Evolutionary conservation across 2,113 vertebrate genomes (phyloP).

Genomic region (Gila orcuttii): DNA sequence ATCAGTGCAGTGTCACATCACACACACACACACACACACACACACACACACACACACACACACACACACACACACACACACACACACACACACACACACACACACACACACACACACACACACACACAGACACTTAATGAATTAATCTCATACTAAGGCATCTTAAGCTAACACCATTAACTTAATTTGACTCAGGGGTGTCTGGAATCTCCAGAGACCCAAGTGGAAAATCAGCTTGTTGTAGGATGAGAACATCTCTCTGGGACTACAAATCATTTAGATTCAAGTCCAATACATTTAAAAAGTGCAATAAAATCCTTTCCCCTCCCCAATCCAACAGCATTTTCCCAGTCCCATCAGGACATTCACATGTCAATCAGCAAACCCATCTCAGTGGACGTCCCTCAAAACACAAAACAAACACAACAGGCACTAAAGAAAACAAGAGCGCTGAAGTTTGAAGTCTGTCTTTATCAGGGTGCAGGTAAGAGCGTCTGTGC

Average conservation of each 20-base stretch:
- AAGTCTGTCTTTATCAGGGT: slow-evolving; percentile 73
- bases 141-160: slow-evolving; percentile 51
- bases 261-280: neutral
- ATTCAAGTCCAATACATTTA: neutral
- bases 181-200: slow-evolving; percentile 25
- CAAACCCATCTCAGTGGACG: slow-evolving; percentile 6
- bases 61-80: neutral
- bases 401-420: slow-evolving; percentile 41
- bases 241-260: neutral
- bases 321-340: neutral
- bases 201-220: slow-evolving; percentile 38
- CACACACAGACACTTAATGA: slow-evolving; percentile 38
- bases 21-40: neutral
- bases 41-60: neutral
- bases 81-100: neutral
- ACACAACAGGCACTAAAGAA: slow-evolving; percentile 45
- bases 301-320: neutral
- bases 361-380: slow-evolving; percentile 35
- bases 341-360: slow-evolving; percentile 18
- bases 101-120: slow-evolving; percentile 3
- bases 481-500: slow-evolving; percentile 83
- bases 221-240: neutral
- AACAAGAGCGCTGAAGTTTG: slow-evolving; percentile 30
- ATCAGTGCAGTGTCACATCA: slow-evolving; percentile 43
- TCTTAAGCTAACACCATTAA: slow-evolving; percentile 53